Conservation (phyloP, 2,113 vertebrate genomes). For the Megatriorchis doriae region DNA sequence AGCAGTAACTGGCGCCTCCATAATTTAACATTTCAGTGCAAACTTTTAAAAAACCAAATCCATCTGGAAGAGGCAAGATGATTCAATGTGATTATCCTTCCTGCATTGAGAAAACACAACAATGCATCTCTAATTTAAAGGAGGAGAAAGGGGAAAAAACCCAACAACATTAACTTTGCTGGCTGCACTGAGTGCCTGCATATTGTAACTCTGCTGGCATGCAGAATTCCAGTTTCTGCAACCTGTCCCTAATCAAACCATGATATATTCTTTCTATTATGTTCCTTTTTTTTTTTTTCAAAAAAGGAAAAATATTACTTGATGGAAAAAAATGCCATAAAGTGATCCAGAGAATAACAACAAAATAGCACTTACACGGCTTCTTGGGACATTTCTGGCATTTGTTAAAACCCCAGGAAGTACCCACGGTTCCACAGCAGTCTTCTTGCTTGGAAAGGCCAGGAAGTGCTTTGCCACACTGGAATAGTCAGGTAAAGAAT, state of each 20-base stretch:
- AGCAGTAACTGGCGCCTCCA: not conserved
- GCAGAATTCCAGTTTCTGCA: not conserved
- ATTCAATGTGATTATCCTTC: constrained; percentile 12
- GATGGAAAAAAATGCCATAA: not conserved
- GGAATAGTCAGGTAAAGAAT: constrained; percentile 59
- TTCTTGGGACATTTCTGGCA: constrained; percentile 96
- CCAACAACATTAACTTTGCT: not conserved
- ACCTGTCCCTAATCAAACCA: not conserved
- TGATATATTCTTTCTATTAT: not conserved
- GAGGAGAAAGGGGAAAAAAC: not conserved
- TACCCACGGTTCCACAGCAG: constrained; percentile 93
- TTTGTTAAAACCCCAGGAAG: constrained; percentile 98
- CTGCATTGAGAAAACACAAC: not conserved
- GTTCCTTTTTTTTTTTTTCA: not conserved
- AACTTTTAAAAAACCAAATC: not conserved
- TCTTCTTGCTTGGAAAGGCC: constrained; percentile 96
- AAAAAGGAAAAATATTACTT: not conserved
- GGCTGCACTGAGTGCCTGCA: not conserved
- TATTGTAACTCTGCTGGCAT: not conserved
- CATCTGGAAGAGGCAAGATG: not conserved
- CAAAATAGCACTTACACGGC: constrained; percentile 78
- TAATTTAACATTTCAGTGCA: constrained; percentile 5
- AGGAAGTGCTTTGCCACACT: constrained; percentile 98
- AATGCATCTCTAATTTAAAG: not conserved
- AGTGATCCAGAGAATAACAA: not conserved